Conservation (phyloP, 2,113 vertebrate genomes). For the Zeus faber region DNA sequence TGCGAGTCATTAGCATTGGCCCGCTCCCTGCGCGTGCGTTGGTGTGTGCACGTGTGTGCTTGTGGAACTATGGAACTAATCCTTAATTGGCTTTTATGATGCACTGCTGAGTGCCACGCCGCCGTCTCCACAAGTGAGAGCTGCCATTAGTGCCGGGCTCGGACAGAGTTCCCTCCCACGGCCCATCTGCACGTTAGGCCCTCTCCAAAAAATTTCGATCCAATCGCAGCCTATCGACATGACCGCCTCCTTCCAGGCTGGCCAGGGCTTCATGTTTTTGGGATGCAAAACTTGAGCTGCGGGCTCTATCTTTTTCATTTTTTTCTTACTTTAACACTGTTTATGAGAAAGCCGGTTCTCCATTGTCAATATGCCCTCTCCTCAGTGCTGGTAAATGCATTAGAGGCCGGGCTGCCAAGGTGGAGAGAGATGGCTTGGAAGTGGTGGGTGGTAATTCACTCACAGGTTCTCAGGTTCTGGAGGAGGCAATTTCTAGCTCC, state of each 20-base stretch:
- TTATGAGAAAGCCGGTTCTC: conserved; percentile 36
- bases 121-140: conserved; percentile 28
- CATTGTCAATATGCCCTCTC: conserved; percentile 25
- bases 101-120: conserved; percentile 34
- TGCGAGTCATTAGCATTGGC: conserved; percentile 16
- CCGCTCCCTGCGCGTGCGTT: conserved; percentile 11
- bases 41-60: conserved; percentile 19
- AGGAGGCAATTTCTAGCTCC: too few species aligned
- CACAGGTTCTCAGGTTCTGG: too few species aligned
- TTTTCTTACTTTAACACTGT: conserved; percentile 32
- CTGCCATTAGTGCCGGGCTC: conserved; percentile 19
- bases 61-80: conserved; percentile 30
- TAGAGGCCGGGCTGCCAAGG: conserved; percentile 15
- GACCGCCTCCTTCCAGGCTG: conserved; percentile 45
- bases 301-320: conserved; percentile 15
- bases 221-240: conserved; percentile 38
- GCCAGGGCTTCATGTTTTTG: conserved; percentile 29
- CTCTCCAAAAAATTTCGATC: conserved; percentile 46
- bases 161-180: conserved; percentile 40
- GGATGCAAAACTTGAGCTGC: conserved; percentile 22
- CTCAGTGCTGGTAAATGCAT: conserved; percentile 38
- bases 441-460: too few species aligned
- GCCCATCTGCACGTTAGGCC: conserved; percentile 55
- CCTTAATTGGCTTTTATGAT: conserved; percentile 52
- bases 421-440: too few species aligned